These are phyloP conservation scores for Latheticus oryzae DNA, from an alignment of 2,888 invertebrate species.

Conservation along the genomic window DNA sequence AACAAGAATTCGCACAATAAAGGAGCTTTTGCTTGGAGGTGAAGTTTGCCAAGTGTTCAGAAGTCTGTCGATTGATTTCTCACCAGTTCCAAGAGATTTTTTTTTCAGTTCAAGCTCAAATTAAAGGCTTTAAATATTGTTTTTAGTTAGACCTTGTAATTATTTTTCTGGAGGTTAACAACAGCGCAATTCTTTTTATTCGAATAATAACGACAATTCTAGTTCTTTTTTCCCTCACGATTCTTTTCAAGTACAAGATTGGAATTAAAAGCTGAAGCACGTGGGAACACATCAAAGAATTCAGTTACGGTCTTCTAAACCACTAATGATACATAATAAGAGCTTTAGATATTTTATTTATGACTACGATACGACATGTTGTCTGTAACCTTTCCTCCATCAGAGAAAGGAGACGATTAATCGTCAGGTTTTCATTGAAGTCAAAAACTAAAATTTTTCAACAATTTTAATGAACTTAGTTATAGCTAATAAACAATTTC, in stretches of 20 bases:
- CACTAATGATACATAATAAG: constrained; percentile 40
- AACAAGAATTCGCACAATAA: too few relatives aligned
- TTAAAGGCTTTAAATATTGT: too few relatives aligned
- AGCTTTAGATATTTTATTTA: constrained; percentile 34
- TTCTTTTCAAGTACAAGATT: constrained; percentile 6
- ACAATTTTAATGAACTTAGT: background rate
- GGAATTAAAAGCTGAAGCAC: constrained; percentile 37
- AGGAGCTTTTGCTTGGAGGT: too few relatives aligned
- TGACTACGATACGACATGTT: constrained; percentile 23
- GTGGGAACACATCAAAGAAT: constrained; percentile 41
- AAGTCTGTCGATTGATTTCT: too few relatives aligned
- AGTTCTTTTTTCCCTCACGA: constrained; percentile 30
- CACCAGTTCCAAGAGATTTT: too few relatives aligned
- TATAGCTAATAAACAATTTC: constrained; percentile 18
- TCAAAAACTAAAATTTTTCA: constrained; percentile 19
- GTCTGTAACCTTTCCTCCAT: constrained; percentile 11
- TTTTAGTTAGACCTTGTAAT: too few relatives aligned
- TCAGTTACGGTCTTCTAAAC: constrained; percentile 37
- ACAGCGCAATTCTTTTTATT: too few relatives aligned
- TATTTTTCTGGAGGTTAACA: too few relatives aligned
- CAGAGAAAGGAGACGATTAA: too few relatives aligned
- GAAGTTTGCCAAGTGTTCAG: too few relatives aligned
- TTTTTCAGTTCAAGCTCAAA: too few relatives aligned
- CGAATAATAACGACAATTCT: background rate
- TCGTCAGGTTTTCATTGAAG: constrained; percentile 3